phyloP scores from a whole-genome alignment of 1,140 invertebrate genomes.

The Druon quercuslanigerum region DNA sequence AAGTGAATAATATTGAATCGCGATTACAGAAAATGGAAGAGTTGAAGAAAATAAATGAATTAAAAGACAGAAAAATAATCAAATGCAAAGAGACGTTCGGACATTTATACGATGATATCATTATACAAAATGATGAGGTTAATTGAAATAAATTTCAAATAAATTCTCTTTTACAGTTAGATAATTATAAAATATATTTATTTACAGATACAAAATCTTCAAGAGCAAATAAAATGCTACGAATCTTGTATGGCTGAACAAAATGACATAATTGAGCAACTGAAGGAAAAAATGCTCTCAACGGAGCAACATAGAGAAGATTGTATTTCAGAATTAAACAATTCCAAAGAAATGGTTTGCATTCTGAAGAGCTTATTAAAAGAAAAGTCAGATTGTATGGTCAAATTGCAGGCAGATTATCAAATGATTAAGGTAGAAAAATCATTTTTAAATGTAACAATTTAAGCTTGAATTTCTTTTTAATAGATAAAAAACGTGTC shows the following conservation, averaged over 20 bases:
- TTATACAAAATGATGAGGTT: too few species aligned
- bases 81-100: too few species aligned
- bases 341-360: constrained; percentile 52
- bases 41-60: too few species aligned
- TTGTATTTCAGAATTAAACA: constrained; percentile 49
- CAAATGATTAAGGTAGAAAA: constrained; percentile 60
- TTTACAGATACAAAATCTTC: constrained; percentile 46
- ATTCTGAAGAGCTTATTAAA: constrained; percentile 59
- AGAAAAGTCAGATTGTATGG: constrained; percentile 57
- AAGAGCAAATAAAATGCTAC: constrained; percentile 32
- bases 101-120: too few species aligned
- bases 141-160: background rate
- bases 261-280: constrained; percentile 45
- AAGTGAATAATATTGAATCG: too few species aligned
- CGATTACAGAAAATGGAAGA: too few species aligned
- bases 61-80: too few species aligned
- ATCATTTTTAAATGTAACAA: constrained; percentile 27
- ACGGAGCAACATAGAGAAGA: constrained; percentile 47
- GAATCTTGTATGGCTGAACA: constrained; percentile 47
- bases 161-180: background rate
- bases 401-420: constrained; percentile 62
- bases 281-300: constrained; percentile 48
- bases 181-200: constrained; percentile 27
- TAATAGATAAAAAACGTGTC: constrained; percentile 17
- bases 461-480: too few species aligned